Evolutionary conservation across 2,113 vertebrate genomes (phyloP).

Genomic region (Chaetops frenatus): DNA sequence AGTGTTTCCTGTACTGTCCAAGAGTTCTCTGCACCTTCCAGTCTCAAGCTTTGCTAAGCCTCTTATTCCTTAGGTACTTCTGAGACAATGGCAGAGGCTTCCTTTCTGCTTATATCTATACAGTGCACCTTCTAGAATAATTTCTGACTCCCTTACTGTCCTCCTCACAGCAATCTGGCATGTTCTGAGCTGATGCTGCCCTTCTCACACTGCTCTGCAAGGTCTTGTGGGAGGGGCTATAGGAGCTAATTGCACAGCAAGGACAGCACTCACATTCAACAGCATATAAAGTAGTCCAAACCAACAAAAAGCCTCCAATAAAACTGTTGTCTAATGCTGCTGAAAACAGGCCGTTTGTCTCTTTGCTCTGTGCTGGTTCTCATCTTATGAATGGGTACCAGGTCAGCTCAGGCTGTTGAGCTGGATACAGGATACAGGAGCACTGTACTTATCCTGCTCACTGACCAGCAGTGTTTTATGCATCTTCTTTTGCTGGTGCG

Average conservation of each 20-base stretch:
- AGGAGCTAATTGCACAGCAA: not conserved
- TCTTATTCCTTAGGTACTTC: not conserved
- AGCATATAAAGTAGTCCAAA: fast-evolving
- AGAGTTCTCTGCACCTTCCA: not conserved
- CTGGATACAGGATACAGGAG: no score
- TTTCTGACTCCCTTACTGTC: not conserved
- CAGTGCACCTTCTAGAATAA: not conserved
- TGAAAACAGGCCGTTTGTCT: not conserved
- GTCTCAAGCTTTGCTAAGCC: not conserved
- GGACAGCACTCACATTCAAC: not conserved
- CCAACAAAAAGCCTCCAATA: not conserved
- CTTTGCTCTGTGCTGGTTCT: not conserved
- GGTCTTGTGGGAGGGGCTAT: not conserved
- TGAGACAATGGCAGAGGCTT: not conserved
- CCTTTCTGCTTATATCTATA: not conserved
- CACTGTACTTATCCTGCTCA: not conserved
- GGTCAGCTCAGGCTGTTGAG: not conserved
- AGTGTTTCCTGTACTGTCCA: not conserved
- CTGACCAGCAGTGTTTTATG: not conserved
- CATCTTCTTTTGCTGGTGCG: not conserved
- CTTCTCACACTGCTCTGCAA: not conserved
- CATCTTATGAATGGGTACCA: not conserved
- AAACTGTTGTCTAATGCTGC: not conserved
- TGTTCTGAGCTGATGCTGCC: not conserved
- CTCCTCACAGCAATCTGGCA: not conserved